Conservation (phyloP, 1,140 invertebrate species). For the Aphis gossypii region DNA sequence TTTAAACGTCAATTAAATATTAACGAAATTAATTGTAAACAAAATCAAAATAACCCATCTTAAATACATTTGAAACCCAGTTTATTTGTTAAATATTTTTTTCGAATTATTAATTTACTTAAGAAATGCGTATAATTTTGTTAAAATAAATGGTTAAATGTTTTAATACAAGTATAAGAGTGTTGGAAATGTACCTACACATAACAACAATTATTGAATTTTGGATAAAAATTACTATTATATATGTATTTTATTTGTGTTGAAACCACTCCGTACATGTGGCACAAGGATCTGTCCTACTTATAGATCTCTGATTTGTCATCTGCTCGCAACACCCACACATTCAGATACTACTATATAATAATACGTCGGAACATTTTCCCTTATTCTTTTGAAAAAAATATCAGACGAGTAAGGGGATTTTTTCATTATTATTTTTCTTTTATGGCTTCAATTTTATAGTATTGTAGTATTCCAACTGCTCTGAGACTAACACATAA, state of each 20-base stretch:
- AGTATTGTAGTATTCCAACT: not conserved
- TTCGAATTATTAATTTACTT: not conserved
- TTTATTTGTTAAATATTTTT: not conserved
- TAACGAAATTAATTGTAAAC: not conserved
- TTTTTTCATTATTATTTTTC: constrained; percentile 39
- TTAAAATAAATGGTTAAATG: not conserved
- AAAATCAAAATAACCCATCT: not conserved
- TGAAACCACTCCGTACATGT: constrained; percentile 37
- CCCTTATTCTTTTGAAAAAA: constrained; percentile 51
- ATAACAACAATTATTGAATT: not conserved
- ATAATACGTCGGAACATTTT: not conserved
- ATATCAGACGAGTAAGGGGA: not conserved
- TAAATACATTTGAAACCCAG: no score
- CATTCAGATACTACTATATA: constrained; percentile 11
- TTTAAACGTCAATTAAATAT: not conserved
- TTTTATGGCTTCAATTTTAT: constrained; percentile 16
- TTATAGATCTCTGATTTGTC: constrained; percentile 48
- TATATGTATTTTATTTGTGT: not conserved
- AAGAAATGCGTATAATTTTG: not conserved
- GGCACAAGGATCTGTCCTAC: constrained; percentile 56
- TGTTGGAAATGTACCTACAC: not conserved
- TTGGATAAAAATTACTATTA: constrained; percentile 11
- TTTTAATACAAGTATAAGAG: not conserved
- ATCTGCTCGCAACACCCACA: constrained; percentile 57
- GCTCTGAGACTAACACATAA: not conserved